Evolutionary conservation across 2,888 invertebrate genomes (phyloP), one percentile per base, ranked within the genome.

Genomic region (Tenthredo distinguenda): DNA sequence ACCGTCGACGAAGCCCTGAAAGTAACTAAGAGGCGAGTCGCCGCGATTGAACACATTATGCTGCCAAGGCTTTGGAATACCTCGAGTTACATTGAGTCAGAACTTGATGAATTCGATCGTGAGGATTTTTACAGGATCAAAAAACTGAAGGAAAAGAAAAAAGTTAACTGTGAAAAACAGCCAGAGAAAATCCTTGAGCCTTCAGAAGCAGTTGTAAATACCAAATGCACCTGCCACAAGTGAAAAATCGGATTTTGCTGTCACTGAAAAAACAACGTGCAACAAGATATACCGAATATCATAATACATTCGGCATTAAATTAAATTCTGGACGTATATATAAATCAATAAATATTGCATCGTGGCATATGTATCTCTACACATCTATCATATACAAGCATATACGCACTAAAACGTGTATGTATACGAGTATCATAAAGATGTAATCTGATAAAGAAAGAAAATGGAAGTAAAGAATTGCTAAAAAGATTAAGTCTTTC

Each of bases 71-170:
- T 83, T n/a, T 37, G 15, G 10, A 9, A 55, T 26, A 85, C 85
- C 7, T 26, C 65, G n/a, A 68, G 5, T 15, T 85, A 79, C 68
- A 34, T 83, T 34, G 31, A 37, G 12, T 71, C 83, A 10, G 85
- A 85, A 37, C 31, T 85, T n/a, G 82, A 85, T 12, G 85, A 85
- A 34, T 65, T 37, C 18, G 83, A 83, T 37, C 85, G 85, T 40
- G 85, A 85, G 6, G 81, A 85, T 21, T 85, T 85, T 71, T 85
- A 81, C 71, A 83, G 82, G 34, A 85, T 85, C 10, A 83, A 85
- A 79, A 85, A 72, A 68, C 34, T 83, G 2, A 62, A 82, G 31
- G 15, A 15, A 31, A 85, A 83, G 47, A 85, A 82, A 26, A 31
- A 40, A 15, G 12, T 7, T 21, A n/a, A 76, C 7, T 2, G 1